Conservation (phyloP, 1,140 invertebrate genomes). For the Papilio dardanus region DNA sequence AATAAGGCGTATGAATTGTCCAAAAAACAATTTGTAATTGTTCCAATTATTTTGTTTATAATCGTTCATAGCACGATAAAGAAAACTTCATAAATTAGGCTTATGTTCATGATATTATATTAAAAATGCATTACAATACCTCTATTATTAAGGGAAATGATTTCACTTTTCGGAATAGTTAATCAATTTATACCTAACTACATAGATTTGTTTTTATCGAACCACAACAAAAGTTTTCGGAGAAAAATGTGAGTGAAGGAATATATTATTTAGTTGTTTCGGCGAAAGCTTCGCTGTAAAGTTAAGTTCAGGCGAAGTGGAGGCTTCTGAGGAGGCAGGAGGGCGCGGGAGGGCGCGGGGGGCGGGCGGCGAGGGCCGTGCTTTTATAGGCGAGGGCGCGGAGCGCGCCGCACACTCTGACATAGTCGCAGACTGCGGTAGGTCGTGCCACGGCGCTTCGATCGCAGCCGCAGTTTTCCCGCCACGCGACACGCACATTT, state of each 20-base stretch:
- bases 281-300: conserved; percentile 54
- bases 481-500: conserved; percentile 66
- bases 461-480: conserved; percentile 65
- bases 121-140: neutral
- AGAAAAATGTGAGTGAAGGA: neutral
- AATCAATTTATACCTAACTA: neutral
- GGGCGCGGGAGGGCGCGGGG: conserved; percentile 38
- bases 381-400: conserved; percentile 56
- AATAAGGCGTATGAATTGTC: neutral
- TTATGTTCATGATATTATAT: neutral
- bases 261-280: neutral
- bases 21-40: neutral
- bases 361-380: conserved; percentile 34
- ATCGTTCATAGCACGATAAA: neutral
- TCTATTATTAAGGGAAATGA: neutral
- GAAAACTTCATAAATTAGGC: neutral
- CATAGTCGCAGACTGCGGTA: conserved; percentile 70
- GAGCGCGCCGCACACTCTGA: conserved; percentile 64
- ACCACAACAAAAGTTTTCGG: conserved; percentile 2
- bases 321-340: conserved; percentile 47
- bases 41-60: no score
- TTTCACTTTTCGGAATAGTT: neutral
- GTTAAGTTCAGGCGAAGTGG: conserved; percentile 56
- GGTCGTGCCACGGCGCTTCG: conserved; percentile 75
- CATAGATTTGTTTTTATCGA: neutral